Percentiles rank a stretch among this genome's conserved stretches.
Evolutionary conservation across 2,888 invertebrate species (phyloP).

Genomic region (Dryomyza anilis): DNA sequence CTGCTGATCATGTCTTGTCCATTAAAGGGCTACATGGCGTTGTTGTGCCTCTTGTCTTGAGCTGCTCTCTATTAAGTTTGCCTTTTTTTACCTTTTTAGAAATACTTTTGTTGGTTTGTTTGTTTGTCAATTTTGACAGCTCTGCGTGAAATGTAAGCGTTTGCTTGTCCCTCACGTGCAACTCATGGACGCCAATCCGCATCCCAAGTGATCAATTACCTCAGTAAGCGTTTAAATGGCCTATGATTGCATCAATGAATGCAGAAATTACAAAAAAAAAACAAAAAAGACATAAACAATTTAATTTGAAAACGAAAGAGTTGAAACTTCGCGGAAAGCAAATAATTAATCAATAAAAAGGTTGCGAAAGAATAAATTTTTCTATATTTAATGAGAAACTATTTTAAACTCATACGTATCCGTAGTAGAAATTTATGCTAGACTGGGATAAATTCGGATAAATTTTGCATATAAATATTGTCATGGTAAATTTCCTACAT

Average conservation of each 20-base stretch:
- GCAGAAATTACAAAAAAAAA: not conserved
- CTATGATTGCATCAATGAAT: constrained; percentile 26
- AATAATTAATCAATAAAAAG: too few species aligned
- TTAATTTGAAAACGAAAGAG: too few species aligned
- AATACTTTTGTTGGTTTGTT: not conserved
- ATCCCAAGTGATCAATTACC: constrained; percentile 51
- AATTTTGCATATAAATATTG: too few species aligned
- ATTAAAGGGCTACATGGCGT: not conserved
- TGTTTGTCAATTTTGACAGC: constrained; percentile 46
- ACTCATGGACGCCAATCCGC: not conserved
- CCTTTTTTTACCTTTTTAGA: not conserved
- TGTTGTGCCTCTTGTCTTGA: not conserved
- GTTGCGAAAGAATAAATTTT: too few species aligned
- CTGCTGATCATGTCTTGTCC: not conserved
- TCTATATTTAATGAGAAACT: too few species aligned
- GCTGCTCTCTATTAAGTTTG: not conserved
- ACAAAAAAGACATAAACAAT: not conserved
- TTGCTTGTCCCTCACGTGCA: constrained; percentile 42
- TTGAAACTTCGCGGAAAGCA: too few species aligned
- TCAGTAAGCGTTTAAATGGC: constrained; percentile 52
- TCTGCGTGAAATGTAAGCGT: constrained; percentile 55
- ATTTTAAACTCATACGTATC: too few species aligned
- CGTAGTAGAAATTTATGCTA: too few species aligned
- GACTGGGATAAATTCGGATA: too few species aligned
- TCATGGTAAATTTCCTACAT: too few species aligned